Evolutionary conservation across 2,888 invertebrate species (phyloP), one percentile per base, ranked within the genome.

Genomic region (Drosophila quinaria): DNA sequence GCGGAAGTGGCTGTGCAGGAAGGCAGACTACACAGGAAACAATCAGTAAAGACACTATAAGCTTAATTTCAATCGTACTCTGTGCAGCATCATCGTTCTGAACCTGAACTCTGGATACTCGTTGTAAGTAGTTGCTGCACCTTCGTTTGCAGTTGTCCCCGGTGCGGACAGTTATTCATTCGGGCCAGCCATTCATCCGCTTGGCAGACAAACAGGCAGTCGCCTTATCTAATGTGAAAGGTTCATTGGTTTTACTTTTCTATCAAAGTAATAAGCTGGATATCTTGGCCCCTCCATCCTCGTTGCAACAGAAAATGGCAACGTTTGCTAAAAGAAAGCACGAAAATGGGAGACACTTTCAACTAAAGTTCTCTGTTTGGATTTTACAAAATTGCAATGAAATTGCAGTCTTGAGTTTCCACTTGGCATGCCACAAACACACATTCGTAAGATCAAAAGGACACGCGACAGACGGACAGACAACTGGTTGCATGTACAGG

Each of bases 231-330:
- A 80, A 81, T 87, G 83, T 85, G 85, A 86, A 80, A 82, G 89
- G 84, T 90, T 90, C 90, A 87, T 89, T 89, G 90, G 88, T 89
- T 89, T 86, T 87, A 82, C 86, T 87, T 84, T 84, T 89, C 89
- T 81, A 86, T 87, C 84, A 82, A 82, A 85, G 82, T 89, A 89
- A 89, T 89, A 89, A 89, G 89, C 86, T 87, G 87, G 87, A 89
- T 80, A 87, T 80, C 85, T 85, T 87, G 78, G 75, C 31, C 41
- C 33, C 4, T 9, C 13, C n/a, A 9, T 25, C n/a, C 60, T 13
- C 44, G 42, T 50, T 49, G 54, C 63, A 47, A n/a, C 22, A 52
- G 51, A 51, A 65, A 71, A 67, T 37, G 67, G 77, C 67, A 67
- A 71, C 68, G 78, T 55, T 74, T 56, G 52, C 78, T 81, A 49